Percentiles rank a stretch among this genome's conserved stretches.
phyloP scores from a whole-genome alignment of 1,140 invertebrate species.

The Globodera ellingtonae region DNA sequence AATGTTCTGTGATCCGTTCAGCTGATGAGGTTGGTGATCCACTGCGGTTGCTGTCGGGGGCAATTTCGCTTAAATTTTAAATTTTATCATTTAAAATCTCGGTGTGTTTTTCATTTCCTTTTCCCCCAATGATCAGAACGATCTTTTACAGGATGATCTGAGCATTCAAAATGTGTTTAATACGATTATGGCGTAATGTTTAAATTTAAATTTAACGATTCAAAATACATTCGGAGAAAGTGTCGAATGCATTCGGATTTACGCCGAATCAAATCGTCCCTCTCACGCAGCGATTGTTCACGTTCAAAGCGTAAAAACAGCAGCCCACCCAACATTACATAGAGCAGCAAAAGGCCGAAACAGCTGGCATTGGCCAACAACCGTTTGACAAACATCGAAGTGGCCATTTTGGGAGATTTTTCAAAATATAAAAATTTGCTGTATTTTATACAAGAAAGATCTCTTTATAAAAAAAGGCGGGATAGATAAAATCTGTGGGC shows the following conservation, averaged over 20 bases:
- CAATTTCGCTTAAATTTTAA: background rate
- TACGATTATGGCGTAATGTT: background rate
- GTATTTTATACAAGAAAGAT: no score
- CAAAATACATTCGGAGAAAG: background rate
- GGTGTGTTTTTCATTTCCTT: no score
- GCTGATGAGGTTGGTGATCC: background rate
- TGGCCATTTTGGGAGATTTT: constrained; percentile 1
- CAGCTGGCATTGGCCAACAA: constrained; percentile 22
- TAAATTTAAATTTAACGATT: background rate
- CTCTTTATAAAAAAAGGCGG: no score
- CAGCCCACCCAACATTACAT: constrained; percentile 19
- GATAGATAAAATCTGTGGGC: no score
- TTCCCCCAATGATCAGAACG: no score
- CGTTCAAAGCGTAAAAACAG: constrained; percentile 19
- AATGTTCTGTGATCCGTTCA: constrained; percentile 19
- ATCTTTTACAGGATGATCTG: no score
- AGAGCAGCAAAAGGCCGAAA: constrained; percentile 24
- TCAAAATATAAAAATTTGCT: background rate
- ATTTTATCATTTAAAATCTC: background rate
- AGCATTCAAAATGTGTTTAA: no score
- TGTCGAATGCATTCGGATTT: constrained; percentile 22
- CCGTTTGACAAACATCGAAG: constrained; percentile 15
- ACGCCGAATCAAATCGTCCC: constrained; percentile 12
- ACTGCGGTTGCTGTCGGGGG: background rate
- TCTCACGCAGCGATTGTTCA: constrained; percentile 10